Conservation (phyloP, 1,140 invertebrate species). For the Dufourea novaeangliae region DNA sequence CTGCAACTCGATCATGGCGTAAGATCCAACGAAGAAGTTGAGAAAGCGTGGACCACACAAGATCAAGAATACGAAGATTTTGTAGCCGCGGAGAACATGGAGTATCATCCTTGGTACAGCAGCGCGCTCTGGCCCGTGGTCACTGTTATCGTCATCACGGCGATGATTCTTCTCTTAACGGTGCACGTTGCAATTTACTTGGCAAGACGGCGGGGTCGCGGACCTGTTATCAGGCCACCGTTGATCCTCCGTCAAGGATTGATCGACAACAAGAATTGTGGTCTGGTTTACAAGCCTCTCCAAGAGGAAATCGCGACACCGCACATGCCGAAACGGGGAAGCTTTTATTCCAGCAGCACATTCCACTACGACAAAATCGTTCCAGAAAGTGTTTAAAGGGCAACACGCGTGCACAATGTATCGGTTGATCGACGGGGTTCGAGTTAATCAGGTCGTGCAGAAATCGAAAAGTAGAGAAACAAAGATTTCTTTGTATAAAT, state of each 20-base stretch:
- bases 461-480: not conserved
- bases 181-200: constrained; percentile 68
- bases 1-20: constrained; percentile 60
- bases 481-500: not conserved
- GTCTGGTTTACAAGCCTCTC: constrained; percentile 82
- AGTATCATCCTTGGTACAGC: constrained; percentile 70
- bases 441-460: not conserved
- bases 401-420: constrained; percentile 8
- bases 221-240: constrained; percentile 77
- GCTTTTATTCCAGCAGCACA: constrained; percentile 84
- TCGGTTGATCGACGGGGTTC: not conserved
- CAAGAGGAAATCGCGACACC: constrained; percentile 79
- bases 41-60: constrained; percentile 65
- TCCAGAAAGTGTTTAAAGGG: constrained; percentile 83
- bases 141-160: constrained; percentile 65
- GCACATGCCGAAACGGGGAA: constrained; percentile 81
- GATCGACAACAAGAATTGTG: constrained; percentile 78
- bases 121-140: constrained; percentile 70
- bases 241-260: constrained; percentile 77
- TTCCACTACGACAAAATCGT: constrained; percentile 85
- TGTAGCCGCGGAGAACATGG: constrained; percentile 10
- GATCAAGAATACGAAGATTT: constrained; percentile 73
- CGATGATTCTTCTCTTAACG: constrained; percentile 67
- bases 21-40: constrained; percentile 62
- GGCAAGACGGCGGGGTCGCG: constrained; percentile 72